phyloP scores from a whole-genome alignment of 53 echinoderm and acorn worm genomes.

The Henricia sp. region DNA sequence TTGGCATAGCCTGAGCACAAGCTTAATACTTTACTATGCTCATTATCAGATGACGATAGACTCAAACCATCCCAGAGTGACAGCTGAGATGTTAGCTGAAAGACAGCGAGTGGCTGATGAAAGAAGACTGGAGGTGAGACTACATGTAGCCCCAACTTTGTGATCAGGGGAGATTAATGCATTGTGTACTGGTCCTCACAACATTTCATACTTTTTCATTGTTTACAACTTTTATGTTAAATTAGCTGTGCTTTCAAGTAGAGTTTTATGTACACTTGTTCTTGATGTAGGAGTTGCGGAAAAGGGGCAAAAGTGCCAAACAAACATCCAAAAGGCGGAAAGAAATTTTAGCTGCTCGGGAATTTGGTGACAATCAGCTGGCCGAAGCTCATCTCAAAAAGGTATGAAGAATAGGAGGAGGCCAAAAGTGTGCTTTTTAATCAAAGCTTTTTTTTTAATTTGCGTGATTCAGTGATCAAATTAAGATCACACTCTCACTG shows the following conservation, averaged over 20 bases:
- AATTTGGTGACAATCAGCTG: conserved; percentile 64
- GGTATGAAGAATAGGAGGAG: conserved; percentile 26
- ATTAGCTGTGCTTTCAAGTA: not conserved
- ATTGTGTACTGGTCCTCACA: not conserved
- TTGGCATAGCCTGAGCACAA: too few species aligned
- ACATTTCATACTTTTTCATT: not conserved
- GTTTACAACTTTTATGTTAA: not conserved
- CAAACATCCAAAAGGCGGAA: conserved; percentile 73
- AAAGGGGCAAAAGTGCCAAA: conserved; percentile 75
- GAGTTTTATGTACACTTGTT: not conserved
- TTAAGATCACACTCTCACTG: too few species aligned
- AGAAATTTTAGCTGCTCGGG: conserved; percentile 69
- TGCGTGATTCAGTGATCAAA: too few species aligned
- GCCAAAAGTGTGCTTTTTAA: too few species aligned
- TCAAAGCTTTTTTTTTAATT: not conserved
- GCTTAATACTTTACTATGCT: not conserved
- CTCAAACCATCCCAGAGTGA: conserved; percentile 56
- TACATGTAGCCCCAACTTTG: not conserved
- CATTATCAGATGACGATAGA: conserved; percentile 32
- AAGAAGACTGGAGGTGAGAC: conserved; percentile 80
- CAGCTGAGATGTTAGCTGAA: conserved; percentile 83
- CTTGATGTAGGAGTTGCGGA: conserved; percentile 50
- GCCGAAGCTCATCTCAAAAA: conserved; percentile 60
- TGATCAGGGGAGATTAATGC: not conserved
- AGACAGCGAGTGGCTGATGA: conserved; percentile 72